These are phyloP conservation scores for Thermophis baileyi DNA, from an alignment of 2,113 vertebrate genomes.

Conservation along the genomic window DNA sequence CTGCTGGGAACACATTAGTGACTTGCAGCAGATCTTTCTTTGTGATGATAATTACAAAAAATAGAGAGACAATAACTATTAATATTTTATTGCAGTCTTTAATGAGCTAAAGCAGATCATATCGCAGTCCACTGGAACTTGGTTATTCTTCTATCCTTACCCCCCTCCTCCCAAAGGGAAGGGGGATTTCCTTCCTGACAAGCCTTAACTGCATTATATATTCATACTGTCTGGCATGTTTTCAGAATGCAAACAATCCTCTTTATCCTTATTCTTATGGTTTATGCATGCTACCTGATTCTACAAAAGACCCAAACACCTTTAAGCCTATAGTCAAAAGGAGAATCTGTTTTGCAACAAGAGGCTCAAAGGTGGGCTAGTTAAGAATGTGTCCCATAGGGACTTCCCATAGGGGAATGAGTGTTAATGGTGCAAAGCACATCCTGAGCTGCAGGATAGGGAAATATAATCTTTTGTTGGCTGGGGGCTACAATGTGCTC, in stretches of 20 bases:
- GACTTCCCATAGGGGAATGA: not conserved
- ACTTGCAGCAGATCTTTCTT: conserved; percentile 69
- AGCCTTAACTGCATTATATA: conserved; percentile 34
- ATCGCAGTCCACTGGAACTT: conserved; percentile 66
- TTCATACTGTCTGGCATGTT: conserved; percentile 41
- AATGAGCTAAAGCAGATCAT: conserved; percentile 73
- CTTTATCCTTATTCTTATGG: conserved; percentile 31
- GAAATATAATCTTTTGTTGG: not conserved
- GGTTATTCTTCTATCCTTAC: conserved; percentile 63
- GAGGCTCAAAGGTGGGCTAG: not conserved
- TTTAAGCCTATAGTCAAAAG: conserved; percentile 34
- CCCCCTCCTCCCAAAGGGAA: conserved; percentile 49
- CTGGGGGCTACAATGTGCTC: not conserved
- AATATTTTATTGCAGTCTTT: conserved; percentile 76
- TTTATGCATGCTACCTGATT: not conserved
- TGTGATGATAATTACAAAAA: conserved; percentile 75
- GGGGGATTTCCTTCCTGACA: conserved; percentile 57
- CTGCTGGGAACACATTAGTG: conserved; percentile 73
- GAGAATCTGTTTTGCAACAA: conserved; percentile 1
- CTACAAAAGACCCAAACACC: not conserved
- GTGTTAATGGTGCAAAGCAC: not conserved
- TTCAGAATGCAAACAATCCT: conserved; percentile 48
- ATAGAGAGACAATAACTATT: conserved; percentile 76
- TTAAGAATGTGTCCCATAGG: not conserved
- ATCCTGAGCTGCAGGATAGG: not conserved